Conservation (phyloP, 2,888 invertebrate species). For the Chymomyza procnemis region DNA sequence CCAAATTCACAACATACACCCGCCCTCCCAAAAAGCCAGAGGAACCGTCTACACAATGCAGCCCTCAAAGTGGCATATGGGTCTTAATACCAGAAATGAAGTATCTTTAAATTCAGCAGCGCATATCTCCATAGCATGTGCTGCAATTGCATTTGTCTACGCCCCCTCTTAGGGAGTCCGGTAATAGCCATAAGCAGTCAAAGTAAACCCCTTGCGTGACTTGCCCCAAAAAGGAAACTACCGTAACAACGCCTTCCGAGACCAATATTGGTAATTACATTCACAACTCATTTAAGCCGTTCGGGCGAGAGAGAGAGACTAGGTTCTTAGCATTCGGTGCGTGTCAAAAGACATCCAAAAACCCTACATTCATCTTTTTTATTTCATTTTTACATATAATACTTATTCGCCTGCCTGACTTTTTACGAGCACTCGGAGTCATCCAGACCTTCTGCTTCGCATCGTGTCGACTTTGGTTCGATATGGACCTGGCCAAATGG, state of each 20-base stretch:
- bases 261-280: constrained; percentile 50
- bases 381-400: constrained; percentile 19
- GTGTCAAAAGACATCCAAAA: constrained; percentile 36
- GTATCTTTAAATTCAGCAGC: background rate
- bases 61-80: background rate
- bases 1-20: constrained; percentile 3
- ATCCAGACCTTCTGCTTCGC: background rate
- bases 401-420: background rate
- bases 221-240: constrained; percentile 28
- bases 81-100: background rate
- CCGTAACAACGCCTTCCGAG: constrained; percentile 49
- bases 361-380: constrained; percentile 24
- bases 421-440: background rate
- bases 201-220: constrained; percentile 33
- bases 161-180: constrained; percentile 31
- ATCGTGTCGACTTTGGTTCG: background rate
- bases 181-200: background rate
- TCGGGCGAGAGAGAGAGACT: background rate
- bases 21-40: background rate
- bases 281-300: constrained; percentile 44
- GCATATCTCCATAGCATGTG: constrained; percentile 16
- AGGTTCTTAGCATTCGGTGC: constrained; percentile 38
- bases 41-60: background rate
- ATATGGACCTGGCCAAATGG: background rate
- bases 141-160: constrained; percentile 52